Evolutionary conservation across 2,113 vertebrate genomes (phyloP).

Genomic region (Chunga burmeisteri): DNA sequence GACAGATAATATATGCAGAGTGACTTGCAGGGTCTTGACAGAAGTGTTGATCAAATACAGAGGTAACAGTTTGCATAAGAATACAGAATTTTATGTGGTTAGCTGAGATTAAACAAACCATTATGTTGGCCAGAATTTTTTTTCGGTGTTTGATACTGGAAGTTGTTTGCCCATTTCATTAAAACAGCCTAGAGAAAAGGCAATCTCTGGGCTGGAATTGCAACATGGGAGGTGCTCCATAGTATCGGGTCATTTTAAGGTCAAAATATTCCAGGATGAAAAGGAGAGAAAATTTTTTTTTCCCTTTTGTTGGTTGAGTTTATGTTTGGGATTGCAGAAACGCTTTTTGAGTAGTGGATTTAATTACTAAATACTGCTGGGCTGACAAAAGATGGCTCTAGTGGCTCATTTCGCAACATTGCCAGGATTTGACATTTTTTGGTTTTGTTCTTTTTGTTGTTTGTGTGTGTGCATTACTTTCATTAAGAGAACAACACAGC

Average conservation of each 20-base stretch:
- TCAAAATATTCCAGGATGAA: neutral
- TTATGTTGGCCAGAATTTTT: neutral
- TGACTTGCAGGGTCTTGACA: neutral
- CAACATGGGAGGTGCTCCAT: rapidly evolving
- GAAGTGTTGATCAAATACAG: neutral
- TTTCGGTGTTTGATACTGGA: neutral
- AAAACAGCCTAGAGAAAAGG: neutral
- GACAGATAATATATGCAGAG: neutral
- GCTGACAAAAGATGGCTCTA: neutral
- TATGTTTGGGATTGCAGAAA: neutral
- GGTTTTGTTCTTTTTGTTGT: neutral
- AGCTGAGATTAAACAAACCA: neutral
- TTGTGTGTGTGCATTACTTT: neutral
- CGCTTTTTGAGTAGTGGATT: neutral
- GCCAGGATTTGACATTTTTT: neutral
- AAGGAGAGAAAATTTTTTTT: neutral
- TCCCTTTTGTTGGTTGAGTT: neutral
- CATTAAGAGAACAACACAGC: neutral
- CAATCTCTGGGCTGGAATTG: neutral
- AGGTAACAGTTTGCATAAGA: neutral
- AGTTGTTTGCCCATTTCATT: neutral
- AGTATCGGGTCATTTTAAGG: neutral
- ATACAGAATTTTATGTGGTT: neutral
- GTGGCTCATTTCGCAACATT: neutral
- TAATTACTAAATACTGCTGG: neutral